Percentiles rank a stretch among this genome's conserved stretches.
Conservation (phyloP, 1,140 invertebrate genomes). For the Bombus polaris region DNA sequence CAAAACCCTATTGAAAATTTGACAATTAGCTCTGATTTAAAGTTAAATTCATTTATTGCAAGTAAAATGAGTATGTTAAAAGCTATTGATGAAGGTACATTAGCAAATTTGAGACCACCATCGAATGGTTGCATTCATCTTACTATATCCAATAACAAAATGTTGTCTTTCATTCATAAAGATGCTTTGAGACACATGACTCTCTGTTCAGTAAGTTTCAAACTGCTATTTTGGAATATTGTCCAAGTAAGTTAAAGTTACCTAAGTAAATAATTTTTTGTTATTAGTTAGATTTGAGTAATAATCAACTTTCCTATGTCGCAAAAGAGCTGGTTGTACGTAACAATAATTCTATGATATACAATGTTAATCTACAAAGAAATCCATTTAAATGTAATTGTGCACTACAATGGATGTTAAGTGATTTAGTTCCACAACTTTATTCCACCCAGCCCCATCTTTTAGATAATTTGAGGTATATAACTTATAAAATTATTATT, state of each 20-base stretch:
- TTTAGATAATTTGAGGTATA: conserved; percentile 75
- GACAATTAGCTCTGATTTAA: conserved; percentile 63
- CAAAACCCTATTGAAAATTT: conserved; percentile 71
- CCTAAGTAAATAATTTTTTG: conserved; percentile 17
- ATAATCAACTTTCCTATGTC: conserved; percentile 72
- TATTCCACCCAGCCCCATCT: conserved; percentile 64
- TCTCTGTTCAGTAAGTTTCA: conserved; percentile 75
- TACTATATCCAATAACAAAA: conserved; percentile 67
- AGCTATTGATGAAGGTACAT: conserved; percentile 64
- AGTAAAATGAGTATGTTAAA: conserved; percentile 61
- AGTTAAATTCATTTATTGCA: conserved; percentile 64
- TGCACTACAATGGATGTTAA: conserved; percentile 76
- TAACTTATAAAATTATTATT: conserved; percentile 4
- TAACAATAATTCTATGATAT: conserved; percentile 27
- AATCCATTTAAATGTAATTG: conserved; percentile 80
- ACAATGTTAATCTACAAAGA: conserved; percentile 74
- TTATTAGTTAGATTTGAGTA: conserved; percentile 75
- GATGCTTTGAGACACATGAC: conserved; percentile 64
- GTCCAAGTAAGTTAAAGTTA: neutral
- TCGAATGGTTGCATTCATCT: conserved; percentile 70
- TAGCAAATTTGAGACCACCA: conserved; percentile 64
- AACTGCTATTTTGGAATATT: conserved; percentile 11
- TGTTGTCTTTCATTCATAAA: conserved; percentile 61
- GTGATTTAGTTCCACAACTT: conserved; percentile 69
- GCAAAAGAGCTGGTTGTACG: conserved; percentile 49